Base-by-base conservation (phyloP, 2,797 vertebrate genomes). In the Chelon auratus region DNA sequence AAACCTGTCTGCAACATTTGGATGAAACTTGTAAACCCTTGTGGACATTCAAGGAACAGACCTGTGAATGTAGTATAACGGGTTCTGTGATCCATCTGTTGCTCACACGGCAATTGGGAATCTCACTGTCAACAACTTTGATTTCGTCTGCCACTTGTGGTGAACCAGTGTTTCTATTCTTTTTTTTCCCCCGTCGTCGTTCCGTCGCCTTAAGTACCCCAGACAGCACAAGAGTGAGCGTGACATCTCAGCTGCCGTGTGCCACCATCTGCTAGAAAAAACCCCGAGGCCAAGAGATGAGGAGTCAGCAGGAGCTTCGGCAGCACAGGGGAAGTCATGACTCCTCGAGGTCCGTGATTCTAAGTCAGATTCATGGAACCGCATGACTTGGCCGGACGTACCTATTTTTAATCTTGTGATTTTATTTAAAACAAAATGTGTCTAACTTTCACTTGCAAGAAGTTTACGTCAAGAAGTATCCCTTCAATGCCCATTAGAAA, bases 271-370 rank as follows among this genome's bases (percentile, higher is more conserved):
- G 86, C 80, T 36, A 64, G 52, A 47, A 79, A 77, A 63, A 61
- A 79, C 74, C 86, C 83, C 3, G 68, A 83, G 81, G 86, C 78
- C 76, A 45, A 14, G 12, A 63, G 55, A 73, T 61, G 55, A 76
- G 40, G 58, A 86, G 82, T 90, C 86, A 80, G 86, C 82, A 66
- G 39, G 85, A 68, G 73, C 85, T 81, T 75, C 75, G 68, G 58
- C 39, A 62, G 62, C 4, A 9, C 20, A 0, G 6, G 3, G 5
- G 51, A 73, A 60, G 77, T 68, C 72, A 62, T 48, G 70, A 74
- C 62, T 86, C 50, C 13, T 58, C 4, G 5, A 51, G 61, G 68
- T 72, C 56, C 48, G 9, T 13, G 69, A 57, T 18, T 74, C 47
- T 9, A 26, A 68, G 58, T 72, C 59, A 39, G 59, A 72, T 11